These are phyloP conservation scores for Eubucco bourcierii DNA, from an alignment of 2,113 vertebrate genomes.

Conservation along the genomic window DNA sequence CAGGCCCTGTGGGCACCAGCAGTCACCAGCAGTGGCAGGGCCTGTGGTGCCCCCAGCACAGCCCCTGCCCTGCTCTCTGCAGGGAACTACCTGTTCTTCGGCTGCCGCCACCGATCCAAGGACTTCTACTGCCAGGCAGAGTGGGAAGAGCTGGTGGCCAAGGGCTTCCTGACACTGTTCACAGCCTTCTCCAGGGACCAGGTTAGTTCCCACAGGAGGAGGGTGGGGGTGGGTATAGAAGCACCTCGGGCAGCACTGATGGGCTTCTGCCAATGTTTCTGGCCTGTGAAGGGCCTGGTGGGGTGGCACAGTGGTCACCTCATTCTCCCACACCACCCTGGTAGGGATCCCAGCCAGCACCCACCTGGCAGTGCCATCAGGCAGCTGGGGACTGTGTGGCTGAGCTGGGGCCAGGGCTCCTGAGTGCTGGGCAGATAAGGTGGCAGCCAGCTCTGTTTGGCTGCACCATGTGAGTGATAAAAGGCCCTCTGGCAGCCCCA, in stretches of 20 bases:
- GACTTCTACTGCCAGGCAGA: slow-evolving; percentile 91
- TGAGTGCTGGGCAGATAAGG: neutral
- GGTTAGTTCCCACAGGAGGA: slow-evolving; percentile 70
- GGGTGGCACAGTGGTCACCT: neutral
- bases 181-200: slow-evolving; percentile 95
- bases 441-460: neutral
- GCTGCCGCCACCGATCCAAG: slow-evolving; percentile 84
- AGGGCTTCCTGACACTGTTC: slow-evolving; percentile 80
- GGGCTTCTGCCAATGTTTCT: neutral
- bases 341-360: neutral
- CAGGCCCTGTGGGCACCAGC: neutral
- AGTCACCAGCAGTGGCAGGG: neutral
- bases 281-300: neutral
- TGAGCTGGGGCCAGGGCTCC: neutral
- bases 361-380: neutral
- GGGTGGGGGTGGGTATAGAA: neutral
- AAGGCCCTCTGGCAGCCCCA: neutral
- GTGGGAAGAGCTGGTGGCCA: slow-evolving; percentile 81
- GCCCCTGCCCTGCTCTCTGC: neutral
- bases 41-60: neutral
- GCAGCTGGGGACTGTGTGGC: fast-evolving
- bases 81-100: slow-evolving; percentile 91
- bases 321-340: fast-evolving
- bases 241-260: neutral
- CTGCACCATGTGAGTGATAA: neutral